A percentile compares a stretch with the other conserved stretches of the same genome.
Conservation (phyloP, 2,888 invertebrate species). For the Tetragonula carbonaria region DNA sequence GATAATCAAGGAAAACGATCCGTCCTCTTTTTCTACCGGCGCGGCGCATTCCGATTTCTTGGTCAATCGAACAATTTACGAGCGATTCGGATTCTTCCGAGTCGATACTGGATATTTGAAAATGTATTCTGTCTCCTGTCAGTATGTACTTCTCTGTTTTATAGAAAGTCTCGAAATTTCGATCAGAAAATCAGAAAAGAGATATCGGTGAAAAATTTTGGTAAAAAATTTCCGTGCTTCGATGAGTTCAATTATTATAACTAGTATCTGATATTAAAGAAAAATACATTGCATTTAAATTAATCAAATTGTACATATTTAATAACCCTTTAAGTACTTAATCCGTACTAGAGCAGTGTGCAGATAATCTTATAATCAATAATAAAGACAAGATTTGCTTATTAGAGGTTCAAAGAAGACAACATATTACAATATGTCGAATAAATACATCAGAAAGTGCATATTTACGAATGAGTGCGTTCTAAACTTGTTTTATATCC, state of each 20-base stretch:
- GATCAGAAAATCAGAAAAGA: not conserved
- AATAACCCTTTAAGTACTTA: too few relatives aligned
- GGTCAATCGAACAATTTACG: not conserved
- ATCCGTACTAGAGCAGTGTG: too few relatives aligned
- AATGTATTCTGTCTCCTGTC: not conserved
- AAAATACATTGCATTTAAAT: not conserved
- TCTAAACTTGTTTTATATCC: too few relatives aligned
- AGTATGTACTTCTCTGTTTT: not conserved
- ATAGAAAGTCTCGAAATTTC: not conserved
- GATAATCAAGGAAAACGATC: slow-evolving; percentile 34
- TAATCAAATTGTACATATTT: too few relatives aligned
- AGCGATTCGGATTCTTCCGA: not conserved
- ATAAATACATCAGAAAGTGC: too few relatives aligned
- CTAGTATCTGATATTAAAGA: accelerated
- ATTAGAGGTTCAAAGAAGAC: too few relatives aligned
- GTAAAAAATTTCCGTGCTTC: not conserved
- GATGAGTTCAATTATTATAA: not conserved
- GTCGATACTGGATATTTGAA: not conserved
- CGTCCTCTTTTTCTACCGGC: slow-evolving; percentile 11
- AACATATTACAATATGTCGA: too few relatives aligned
- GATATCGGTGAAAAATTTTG: not conserved
- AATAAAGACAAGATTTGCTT: too few relatives aligned
- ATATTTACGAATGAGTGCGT: too few relatives aligned
- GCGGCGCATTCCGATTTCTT: not conserved
- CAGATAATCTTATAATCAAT: too few relatives aligned